Evolutionary conservation across 2,113 vertebrate species (phyloP).

Genomic region (Cyphomyrus discorhynchus): DNA sequence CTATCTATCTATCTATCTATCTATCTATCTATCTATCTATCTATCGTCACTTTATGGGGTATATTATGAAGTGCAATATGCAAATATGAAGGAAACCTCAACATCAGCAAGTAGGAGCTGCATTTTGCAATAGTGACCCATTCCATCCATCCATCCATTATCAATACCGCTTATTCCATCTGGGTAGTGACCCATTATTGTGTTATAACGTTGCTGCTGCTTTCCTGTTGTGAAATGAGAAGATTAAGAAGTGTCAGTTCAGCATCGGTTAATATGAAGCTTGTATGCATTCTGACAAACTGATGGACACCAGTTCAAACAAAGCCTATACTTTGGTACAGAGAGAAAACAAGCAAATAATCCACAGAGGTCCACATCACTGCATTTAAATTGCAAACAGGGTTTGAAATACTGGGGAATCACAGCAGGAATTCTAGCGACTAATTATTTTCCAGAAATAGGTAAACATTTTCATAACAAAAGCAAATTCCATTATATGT

Average conservation of each 20-base stretch:
- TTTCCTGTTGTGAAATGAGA: not conserved
- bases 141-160: not conserved
- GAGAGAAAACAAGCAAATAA: not conserved
- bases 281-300: not conserved
- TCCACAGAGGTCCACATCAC: not conserved
- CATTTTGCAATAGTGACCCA: not conserved
- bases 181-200: not conserved
- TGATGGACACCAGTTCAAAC: not conserved
- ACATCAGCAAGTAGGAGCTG: not conserved
- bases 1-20: not conserved
- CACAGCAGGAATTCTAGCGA: not conserved
- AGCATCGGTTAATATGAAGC: not conserved
- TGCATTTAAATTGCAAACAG: not conserved
- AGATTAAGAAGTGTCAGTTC: not conserved
- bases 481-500: not conserved
- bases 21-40: too few relatives aligned
- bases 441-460: slow-evolving; percentile 5
- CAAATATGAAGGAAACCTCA: not conserved
- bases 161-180: too few relatives aligned
- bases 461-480: slow-evolving; percentile 2
- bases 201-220: not conserved
- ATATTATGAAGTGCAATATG: not conserved
- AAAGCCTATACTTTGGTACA: not conserved
- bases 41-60: not conserved
- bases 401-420: not conserved